Percentiles rank a stretch among this genome's conserved stretches.
Evolutionary conservation across 2,888 invertebrate species (phyloP).

Genomic region (Apotomis betuletana): DNA sequence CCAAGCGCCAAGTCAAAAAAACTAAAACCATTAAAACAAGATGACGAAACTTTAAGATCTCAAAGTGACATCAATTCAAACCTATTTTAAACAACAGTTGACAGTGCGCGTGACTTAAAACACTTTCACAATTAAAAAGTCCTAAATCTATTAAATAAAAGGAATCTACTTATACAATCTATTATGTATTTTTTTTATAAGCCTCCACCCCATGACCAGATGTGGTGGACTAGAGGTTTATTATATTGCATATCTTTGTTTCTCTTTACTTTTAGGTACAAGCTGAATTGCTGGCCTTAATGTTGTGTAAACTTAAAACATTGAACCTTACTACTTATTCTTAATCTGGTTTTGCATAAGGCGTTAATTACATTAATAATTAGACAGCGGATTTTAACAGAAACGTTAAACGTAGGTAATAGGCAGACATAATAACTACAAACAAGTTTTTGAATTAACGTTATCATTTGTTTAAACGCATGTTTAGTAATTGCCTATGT

Average conservation of each 20-base stretch:
- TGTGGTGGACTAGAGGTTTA: slow-evolving; percentile 1
- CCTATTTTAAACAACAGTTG: slow-evolving; percentile 19
- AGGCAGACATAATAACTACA: too few species aligned
- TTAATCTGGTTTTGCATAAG: too few species aligned
- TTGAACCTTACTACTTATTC: neutral
- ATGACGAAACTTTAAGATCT: neutral
- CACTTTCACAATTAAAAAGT: slow-evolving; percentile 19
- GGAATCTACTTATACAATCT: slow-evolving; percentile 4
- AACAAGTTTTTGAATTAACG: too few species aligned
- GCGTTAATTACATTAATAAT: too few species aligned
- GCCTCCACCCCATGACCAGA: slow-evolving; percentile 17
- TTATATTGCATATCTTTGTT: neutral
- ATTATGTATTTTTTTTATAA: slow-evolving; percentile 3
- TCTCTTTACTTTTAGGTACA: neutral
- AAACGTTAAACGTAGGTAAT: neutral
- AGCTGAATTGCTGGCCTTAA: neutral
- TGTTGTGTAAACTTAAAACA: neutral
- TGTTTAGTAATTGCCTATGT: too few species aligned
- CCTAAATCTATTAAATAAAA: slow-evolving; percentile 17
- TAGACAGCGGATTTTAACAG: neutral
- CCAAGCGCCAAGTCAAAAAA: neutral
- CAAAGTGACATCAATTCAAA: slow-evolving; percentile 1
- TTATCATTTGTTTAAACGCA: too few species aligned
- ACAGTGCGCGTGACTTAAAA: slow-evolving; percentile 4
- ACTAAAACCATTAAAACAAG: neutral